Percentiles rank a stretch among this genome's conserved stretches.
Evolutionary conservation across 2,113 vertebrate genomes (phyloP).

Genomic region (Perca flavescens): DNA sequence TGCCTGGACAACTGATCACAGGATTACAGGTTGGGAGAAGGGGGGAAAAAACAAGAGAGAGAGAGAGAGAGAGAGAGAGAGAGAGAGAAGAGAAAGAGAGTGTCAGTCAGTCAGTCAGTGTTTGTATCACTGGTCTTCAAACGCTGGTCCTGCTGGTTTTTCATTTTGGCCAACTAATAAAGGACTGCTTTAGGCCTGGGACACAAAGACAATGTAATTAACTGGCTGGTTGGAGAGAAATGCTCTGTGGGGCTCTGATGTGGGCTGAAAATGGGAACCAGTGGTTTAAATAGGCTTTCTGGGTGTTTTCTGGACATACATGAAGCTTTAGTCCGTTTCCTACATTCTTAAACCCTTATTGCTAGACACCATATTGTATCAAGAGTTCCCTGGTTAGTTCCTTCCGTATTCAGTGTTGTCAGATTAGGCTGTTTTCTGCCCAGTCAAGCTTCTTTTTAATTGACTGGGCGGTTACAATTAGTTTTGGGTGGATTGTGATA

Average conservation of each 20-base stretch:
- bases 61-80: background rate
- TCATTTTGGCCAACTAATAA: conserved; percentile 45
- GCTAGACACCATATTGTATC: background rate
- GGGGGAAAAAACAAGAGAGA: background rate
- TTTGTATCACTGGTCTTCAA: conserved; percentile 48
- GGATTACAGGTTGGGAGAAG: conserved; percentile 67
- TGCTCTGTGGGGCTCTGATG: conserved; percentile 11
- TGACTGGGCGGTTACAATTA: background rate
- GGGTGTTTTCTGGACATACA: background rate
- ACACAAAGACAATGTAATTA: conserved; percentile 48
- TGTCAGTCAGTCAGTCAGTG: conserved; percentile 8
- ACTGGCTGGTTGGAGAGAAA: conserved; percentile 36
- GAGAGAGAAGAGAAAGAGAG: conserved; percentile 1
- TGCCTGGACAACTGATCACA: conserved; percentile 76
- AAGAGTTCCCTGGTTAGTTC: background rate
- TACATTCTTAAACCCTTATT: background rate
- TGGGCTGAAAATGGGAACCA: conserved; percentile 1
- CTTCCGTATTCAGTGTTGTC: background rate
- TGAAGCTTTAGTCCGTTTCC: background rate
- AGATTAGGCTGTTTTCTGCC: background rate
- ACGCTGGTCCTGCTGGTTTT: conserved; percentile 40
- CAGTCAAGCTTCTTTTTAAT: background rate
- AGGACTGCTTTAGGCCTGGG: conserved; percentile 13
- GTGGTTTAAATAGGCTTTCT: background rate
- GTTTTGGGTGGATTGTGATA: background rate